These are phyloP conservation scores for Porites lobata DNA, from an alignment of 92 coral and sea anemone species.

Conservation along the genomic window DNA sequence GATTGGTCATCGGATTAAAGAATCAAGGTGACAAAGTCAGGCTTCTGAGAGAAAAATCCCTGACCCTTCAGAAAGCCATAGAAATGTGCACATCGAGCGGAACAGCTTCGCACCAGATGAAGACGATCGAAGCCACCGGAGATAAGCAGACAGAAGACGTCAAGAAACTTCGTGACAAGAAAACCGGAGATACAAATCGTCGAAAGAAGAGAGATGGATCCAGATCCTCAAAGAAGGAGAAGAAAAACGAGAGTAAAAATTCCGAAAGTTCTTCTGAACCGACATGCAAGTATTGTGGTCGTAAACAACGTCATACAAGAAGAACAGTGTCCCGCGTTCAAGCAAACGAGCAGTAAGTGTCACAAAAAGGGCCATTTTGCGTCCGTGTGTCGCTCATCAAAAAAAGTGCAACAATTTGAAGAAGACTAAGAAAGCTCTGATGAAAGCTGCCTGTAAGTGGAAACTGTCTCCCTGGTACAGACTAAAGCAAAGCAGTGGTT, in stretches of 20 bases:
- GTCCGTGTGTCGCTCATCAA: constrained; percentile 1
- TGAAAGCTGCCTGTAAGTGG: too few species aligned
- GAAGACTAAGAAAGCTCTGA: too few species aligned
- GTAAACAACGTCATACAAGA: constrained; percentile 16
- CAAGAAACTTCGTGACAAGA: too few species aligned
- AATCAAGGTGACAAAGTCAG: constrained; percentile 49
- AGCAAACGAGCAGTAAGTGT: constrained; percentile 40
- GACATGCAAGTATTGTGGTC: constrained; percentile 41
- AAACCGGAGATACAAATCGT: too few species aligned
- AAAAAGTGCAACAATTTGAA: too few species aligned
- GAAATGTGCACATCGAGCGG: constrained; percentile 65
- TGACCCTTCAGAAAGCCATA: constrained; percentile 54
- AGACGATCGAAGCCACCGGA: not conserved
- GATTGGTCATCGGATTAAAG: constrained; percentile 59
- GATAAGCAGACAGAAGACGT: too few species aligned
- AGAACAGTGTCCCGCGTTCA: constrained; percentile 38
- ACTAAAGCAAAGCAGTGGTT: too few species aligned
- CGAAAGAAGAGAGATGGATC: too few species aligned
- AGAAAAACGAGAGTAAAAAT: too few species aligned
- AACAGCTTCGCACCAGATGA: constrained; percentile 46
- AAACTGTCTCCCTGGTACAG: too few species aligned
- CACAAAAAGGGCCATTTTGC: constrained; percentile 40
- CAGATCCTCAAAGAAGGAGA: too few species aligned
- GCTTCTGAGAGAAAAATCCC: constrained; percentile 58
- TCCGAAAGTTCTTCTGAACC: too few species aligned